Base-by-base conservation (phyloP, 2,797 vertebrate species). In the Pithecia hirsuta region DNA sequence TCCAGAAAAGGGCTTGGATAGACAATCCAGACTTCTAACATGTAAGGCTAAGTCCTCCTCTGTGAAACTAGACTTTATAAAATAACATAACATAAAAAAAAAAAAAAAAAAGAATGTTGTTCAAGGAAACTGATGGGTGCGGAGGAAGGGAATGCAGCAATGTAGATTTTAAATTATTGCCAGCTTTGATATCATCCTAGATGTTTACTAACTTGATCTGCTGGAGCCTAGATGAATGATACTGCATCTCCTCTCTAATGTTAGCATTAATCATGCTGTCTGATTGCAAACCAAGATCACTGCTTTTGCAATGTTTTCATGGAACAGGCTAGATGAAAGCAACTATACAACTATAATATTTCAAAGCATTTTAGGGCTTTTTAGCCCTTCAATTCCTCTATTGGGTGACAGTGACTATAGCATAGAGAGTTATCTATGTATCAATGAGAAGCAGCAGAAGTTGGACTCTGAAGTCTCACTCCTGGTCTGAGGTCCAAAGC, bases 341-440 rank as follows among this genome's bases (percentile, higher is more conserved):
- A 93, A 81, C 61, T 61, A 0, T 33, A 28, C 4, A 84, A n/a
- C 83, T 84, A 52, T 13, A 57, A 44, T 81, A 82, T 89, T 78
- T 95, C 61, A 83, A 93, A 95, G 83, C 24, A 44, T 36, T 93
- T 90, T 61, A 92, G 52, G 74, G 64, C 84, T 85, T 96, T 79
- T 82, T 75, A 91, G 44, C 1, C 41, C 26, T 59, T 89, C 64
- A 44, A 57, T 92, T 84, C 57, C 20, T 96, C 59, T 59, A 55
- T 4, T 39, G 48, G 79, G 19, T 93, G 74, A 93, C 12, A 57
- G 22, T 70, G 28, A 74, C 46, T 91, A 30, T 59, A 44, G 44
- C 46, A 75, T 3, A 50, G 22, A 92, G 59, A 91, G 17, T 24
- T 89, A 48, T 36, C 24, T 83, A n/a, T 2, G 0, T 72, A 91